Percentiles rank a stretch among this genome's conserved stretches.
Conservation (phyloP, 2,113 vertebrate genomes). For the Halcyon senegalensis region DNA sequence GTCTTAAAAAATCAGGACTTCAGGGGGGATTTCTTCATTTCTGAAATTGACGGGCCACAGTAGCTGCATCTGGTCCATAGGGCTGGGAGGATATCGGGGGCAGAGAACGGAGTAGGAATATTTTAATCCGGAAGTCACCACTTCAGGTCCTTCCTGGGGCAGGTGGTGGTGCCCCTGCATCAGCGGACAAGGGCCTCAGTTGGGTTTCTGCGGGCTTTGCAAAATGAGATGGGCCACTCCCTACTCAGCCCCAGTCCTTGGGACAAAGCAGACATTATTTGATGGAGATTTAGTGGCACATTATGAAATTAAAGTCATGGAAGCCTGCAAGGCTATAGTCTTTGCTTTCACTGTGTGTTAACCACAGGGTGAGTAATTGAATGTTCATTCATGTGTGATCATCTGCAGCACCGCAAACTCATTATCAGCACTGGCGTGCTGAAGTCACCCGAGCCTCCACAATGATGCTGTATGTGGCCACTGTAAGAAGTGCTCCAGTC, state of each 20-base stretch:
- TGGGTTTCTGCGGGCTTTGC: background rate
- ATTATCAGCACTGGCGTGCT: background rate
- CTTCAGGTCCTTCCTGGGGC: background rate
- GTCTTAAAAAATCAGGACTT: background rate
- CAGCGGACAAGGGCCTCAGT: background rate
- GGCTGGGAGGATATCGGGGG: background rate
- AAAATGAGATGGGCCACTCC: background rate
- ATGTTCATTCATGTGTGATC: conserved; percentile 1
- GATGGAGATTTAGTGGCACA: background rate
- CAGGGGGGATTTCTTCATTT: background rate
- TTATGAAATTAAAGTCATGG: background rate
- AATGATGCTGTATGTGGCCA: background rate
- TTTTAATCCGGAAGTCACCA: background rate
- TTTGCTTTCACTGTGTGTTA: background rate
- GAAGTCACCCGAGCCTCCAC: background rate
- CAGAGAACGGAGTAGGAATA: background rate
- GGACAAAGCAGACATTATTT: conserved; percentile 41
- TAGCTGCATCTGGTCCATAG: background rate
- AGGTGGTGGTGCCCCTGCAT: background rate
- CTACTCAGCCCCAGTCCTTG: background rate
- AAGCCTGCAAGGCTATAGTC: background rate
- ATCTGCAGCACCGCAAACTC: background rate
- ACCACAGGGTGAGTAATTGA: conserved; percentile 20
- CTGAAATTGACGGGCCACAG: background rate
- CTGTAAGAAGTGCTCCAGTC: background rate